Evolutionary conservation across 2,113 vertebrate species (phyloP).

Genomic region (Mus spicilegus): DNA sequence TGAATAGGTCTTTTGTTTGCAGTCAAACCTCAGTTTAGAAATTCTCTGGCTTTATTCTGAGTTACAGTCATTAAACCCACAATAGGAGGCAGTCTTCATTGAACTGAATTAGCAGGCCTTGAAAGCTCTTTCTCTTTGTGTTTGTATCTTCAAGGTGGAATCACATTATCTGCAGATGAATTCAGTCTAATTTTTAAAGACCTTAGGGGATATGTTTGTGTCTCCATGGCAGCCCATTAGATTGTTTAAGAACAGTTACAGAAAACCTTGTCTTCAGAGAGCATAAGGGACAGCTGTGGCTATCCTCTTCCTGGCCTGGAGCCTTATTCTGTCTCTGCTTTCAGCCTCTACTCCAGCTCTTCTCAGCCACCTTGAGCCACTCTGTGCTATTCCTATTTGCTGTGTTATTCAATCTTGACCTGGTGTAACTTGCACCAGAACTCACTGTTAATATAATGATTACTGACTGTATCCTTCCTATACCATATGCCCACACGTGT

Average conservation of each 20-base stretch:
- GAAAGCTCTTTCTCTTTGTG: constrained; percentile 40
- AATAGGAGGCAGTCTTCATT: constrained; percentile 64
- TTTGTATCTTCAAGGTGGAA: constrained; percentile 53
- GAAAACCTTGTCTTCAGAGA: constrained; percentile 51
- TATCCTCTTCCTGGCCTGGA: constrained; percentile 33
- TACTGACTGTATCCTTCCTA: not conserved
- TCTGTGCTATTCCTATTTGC: constrained; percentile 55
- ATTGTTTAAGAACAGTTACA: constrained; percentile 48
- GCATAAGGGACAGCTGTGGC: constrained; percentile 65
- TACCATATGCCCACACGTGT: not conserved
- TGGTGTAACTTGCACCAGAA: constrained; percentile 26
- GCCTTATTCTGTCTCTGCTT: constrained; percentile 45
- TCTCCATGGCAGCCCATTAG: not conserved
- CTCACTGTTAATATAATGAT: constrained; percentile 29
- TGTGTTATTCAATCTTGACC: not conserved
- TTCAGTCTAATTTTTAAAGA: constrained; percentile 62
- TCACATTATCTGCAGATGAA: constrained; percentile 70
- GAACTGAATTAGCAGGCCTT: constrained; percentile 62
- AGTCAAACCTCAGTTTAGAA: constrained; percentile 50
- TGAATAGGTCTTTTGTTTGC: constrained; percentile 69
- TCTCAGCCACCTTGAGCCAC: constrained; percentile 44
- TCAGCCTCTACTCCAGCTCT: constrained; percentile 12
- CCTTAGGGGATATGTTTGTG: constrained; percentile 23
- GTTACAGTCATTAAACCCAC: constrained; percentile 63
- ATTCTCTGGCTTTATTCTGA: constrained; percentile 54